A percentile compares a stretch with the other conserved stretches of the same genome.
Conservation (phyloP, 2,888 invertebrate genomes). For the Eupithecia exiguata region DNA sequence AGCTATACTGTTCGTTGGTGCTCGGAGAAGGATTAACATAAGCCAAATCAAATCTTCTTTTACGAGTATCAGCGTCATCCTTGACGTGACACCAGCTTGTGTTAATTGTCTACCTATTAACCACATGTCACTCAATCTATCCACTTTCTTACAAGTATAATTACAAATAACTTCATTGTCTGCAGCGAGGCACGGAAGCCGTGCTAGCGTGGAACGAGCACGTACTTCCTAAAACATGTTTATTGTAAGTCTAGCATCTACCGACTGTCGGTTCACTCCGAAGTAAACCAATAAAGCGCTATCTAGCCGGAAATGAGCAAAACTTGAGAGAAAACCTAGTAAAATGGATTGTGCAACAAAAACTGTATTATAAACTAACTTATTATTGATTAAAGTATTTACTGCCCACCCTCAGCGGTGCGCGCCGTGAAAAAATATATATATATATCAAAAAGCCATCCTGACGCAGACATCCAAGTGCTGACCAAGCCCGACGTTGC, state of each 20-base stretch:
- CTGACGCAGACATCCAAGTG: no score
- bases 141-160: not conserved
- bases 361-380: not conserved
- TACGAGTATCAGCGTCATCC: not conserved
- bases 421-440: no score
- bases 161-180: not conserved
- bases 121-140: not conserved
- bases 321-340: not conserved
- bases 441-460: no score
- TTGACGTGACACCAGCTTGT: not conserved
- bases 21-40: no score
- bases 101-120: no score
- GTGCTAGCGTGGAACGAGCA: not conserved
- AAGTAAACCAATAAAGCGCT: not conserved
- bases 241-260: not conserved
- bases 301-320: not conserved
- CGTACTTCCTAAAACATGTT: conserved; percentile 8
- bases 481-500: no score
- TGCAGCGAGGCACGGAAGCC: not conserved
- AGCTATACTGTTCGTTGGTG: no score
- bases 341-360: not conserved
- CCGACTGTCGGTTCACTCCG: not conserved
- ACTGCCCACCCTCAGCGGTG: no score
- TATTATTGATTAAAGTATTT: not conserved
- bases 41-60: no score